Evolutionary conservation across 2,888 invertebrate species (phyloP), one percentile per base, ranked within the genome.

Genomic region (Synergus japonicus): DNA sequence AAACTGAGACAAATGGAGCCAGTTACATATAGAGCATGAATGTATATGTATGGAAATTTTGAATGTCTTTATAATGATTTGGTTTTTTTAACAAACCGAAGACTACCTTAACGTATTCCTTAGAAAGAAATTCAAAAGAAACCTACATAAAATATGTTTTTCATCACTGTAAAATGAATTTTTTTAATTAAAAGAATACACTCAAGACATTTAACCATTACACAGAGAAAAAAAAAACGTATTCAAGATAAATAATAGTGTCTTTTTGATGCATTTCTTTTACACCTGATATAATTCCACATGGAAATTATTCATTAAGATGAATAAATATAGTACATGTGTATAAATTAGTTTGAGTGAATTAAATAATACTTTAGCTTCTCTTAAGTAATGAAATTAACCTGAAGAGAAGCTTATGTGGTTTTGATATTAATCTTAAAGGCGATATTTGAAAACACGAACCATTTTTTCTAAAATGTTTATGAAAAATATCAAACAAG

Each of bases 401-500:
- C 2, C 15, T 4, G 12, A 22, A 12, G 44, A 13, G 0, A 7
- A 18, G 44, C 43, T 46, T 15, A 9, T 22, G 12, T 49, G 22
- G 15, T 46, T 69, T 69, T 69, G 29, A 4, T 13, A 37, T 69
- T 37, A 37, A 69, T 69, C 15, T 37, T 29, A 4, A 58, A 54
- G 3, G 29, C 29, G n/a, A 29, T 73, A 1, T 54, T 73, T 49
- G 10, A 7, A 37, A 18, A 9, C 41, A 54, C 41, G 18, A 58
- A 54, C 41, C 54, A 37, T 73, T 58, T 0, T 49, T 13, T 54
- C 37, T 37, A 2, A 73, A 49, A 49, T 37, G 73, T 29, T 73
- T 73, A 54, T 73, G n/a, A 54, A 37, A 49, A 54, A 37, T 37
- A 49, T n/a, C 73, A 73, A 73, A 54, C 37, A 73, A 73, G 15